Base-by-base conservation (phyloP, 2,797 vertebrate genomes). In the Premnoplex brunnescens region DNA sequence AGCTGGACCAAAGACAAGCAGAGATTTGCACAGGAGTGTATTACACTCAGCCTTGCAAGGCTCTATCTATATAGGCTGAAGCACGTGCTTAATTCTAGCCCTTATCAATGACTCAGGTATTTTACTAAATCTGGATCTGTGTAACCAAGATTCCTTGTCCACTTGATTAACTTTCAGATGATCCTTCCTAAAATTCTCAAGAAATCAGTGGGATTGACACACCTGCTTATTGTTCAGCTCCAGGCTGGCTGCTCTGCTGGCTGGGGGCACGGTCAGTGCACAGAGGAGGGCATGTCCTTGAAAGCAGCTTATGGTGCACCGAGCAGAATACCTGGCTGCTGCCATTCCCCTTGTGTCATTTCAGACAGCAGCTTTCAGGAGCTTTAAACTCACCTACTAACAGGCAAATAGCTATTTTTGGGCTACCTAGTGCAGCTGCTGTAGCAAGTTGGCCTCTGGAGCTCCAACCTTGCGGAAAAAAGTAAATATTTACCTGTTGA, bases 401-500 rank as follows among this genome's bases (percentile, higher is more conserved):
- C 24, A 83, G 39, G 55, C 28, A 74, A 94, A 85, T 14, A 39
- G 0, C 77, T 88, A 46, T 75, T 95, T 93, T 85, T 78, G 76
- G 60, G 15, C 34, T 75, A 9, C 64, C 30, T 56, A 19, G 23
- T 26, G 30, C 58, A 90, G 63, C 59, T 78, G 67, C 76, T 89
- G 37, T 20, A 71, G 36, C n/a, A 67, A 46, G 68, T 51, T n/a
- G 49, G 58, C 41, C 75, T 71, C 72, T 76, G 52, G 69, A 87
- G 63, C 69, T 84, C 48, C 73, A 87, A 12, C 63, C 76, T 77
- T 37, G 56, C 55, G 75, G 78, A 91, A 66, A 20, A 68, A 39
- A 81, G 21, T 54, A 82, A 91, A 83, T 85, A 63, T 76, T 90
- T 91, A 89, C 73, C 76, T 73, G 55, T n/a, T 77, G 79, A 84